Conservation (phyloP, 2,113 vertebrate species). For the Meriones unguiculatus region DNA sequence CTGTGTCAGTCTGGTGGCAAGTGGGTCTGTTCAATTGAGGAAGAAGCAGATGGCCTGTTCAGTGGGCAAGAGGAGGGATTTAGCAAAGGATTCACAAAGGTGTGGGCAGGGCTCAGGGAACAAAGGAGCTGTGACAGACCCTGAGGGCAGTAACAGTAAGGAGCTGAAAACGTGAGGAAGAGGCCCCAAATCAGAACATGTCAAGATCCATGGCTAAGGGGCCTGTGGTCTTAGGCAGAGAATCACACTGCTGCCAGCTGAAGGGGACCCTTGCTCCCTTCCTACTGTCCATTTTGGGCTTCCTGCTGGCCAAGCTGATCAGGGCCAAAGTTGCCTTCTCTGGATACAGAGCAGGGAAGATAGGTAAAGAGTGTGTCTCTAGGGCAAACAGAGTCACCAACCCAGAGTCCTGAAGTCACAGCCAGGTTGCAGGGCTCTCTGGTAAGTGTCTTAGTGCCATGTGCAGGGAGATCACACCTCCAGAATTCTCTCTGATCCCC, state of each 20-base stretch:
- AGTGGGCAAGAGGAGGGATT: not conserved
- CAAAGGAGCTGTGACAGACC: not conserved
- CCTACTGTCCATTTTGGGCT: not conserved
- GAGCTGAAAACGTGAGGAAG: not conserved
- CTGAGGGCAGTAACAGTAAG: not conserved
- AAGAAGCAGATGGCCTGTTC: not conserved
- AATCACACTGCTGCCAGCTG: not conserved
- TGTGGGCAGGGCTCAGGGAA: not conserved
- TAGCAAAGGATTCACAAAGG: not conserved
- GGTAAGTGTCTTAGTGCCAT: not conserved
- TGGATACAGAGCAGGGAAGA: not conserved
- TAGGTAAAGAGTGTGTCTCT: not conserved
- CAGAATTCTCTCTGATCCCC: not conserved
- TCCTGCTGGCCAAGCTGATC: not conserved
- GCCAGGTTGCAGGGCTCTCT: not conserved
- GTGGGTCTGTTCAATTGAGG: not conserved
- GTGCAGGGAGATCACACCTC: too few species aligned
- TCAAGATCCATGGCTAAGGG: not conserved
- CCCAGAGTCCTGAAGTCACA: not conserved
- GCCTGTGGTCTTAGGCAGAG: not conserved
- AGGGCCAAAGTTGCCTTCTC: not conserved
- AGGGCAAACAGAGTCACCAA: not conserved
- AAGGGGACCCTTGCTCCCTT: not conserved
- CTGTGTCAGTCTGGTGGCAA: slow-evolving; percentile 75
- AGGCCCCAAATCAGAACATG: not conserved